A percentile compares a stretch with the other conserved stretches of the same genome.
Conservation (phyloP, 2,113 vertebrate species). For the Thalassarche chlororhynchos region DNA sequence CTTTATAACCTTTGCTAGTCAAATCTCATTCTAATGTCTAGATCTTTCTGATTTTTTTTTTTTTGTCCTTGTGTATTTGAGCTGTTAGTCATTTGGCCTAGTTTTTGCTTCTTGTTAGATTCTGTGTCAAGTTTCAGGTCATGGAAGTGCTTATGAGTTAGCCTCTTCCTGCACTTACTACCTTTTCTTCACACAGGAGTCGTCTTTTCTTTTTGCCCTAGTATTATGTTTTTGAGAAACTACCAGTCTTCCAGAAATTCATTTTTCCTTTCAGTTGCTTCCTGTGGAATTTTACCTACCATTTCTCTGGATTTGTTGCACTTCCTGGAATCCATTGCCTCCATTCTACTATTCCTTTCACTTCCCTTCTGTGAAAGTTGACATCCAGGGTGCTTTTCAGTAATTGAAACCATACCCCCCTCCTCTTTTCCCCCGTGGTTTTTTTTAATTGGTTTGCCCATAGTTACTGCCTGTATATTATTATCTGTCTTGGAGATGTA, state of each 20-base stretch:
- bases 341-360: not conserved
- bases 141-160: not conserved
- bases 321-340: not conserved
- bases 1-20: not conserved
- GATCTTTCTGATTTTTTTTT: not conserved
- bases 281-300: not conserved
- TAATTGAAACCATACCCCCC: not conserved
- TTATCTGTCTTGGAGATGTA: not conserved
- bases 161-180: not conserved
- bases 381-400: not conserved
- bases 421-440: rapidly evolving
- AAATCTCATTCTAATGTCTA: not conserved
- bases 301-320: not conserved
- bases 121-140: not conserved
- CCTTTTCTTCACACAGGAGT: not conserved
- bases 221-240: not conserved
- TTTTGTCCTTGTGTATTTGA: not conserved
- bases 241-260: not conserved
- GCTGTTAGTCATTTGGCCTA: not conserved
- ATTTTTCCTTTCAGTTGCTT: not conserved
- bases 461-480: not conserved
- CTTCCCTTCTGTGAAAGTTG: not conserved
- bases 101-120: not conserved
- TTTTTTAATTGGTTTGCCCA: not conserved
- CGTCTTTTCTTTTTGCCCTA: not conserved